phyloP scores from a whole-genome alignment of 2,113 vertebrate genomes.

The Muscicapa adusta region DNA sequence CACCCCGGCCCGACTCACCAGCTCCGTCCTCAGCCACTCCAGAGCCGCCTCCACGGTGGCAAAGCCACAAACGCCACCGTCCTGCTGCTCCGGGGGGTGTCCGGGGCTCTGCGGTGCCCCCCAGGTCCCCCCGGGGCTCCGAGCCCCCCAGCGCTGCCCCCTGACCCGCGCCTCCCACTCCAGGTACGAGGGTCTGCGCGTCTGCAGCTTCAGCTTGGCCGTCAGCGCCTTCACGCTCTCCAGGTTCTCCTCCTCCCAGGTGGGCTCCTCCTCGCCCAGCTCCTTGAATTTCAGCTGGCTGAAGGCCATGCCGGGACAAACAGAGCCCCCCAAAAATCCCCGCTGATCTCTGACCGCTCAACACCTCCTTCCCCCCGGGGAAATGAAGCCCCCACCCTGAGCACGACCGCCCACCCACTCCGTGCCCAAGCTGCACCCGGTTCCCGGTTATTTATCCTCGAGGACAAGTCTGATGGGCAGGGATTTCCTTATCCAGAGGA shows the following conservation, averaged over 20 bases:
- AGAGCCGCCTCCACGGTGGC: slow-evolving; percentile 81
- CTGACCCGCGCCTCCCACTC: slow-evolving; percentile 87
- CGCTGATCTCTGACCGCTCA: rapidly evolving
- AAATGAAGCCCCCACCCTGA: rapidly evolving
- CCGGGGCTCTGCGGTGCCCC: slow-evolving; percentile 17
- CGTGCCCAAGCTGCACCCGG: background rate
- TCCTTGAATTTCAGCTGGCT: slow-evolving; percentile 77
- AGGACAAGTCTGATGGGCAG: slow-evolving; percentile 24
- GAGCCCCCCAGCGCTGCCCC: slow-evolving; percentile 75
- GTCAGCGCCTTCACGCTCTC: slow-evolving; percentile 87
- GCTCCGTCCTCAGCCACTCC: slow-evolving; percentile 85
- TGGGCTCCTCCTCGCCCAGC: slow-evolving; percentile 74
- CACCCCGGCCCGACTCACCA: slow-evolving; percentile 76
- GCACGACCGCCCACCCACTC: rapidly evolving
- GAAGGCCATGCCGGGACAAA: slow-evolving; percentile 32
- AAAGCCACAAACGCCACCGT: slow-evolving; percentile 80
- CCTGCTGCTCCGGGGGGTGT: rapidly evolving
- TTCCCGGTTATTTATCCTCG: background rate
- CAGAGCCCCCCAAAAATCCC: rapidly evolving
- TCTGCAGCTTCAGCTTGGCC: slow-evolving; percentile 89
- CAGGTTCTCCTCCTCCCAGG: slow-evolving; percentile 76
- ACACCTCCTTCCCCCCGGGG: rapidly evolving
- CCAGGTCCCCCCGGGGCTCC: background rate
- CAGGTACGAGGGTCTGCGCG: slow-evolving; percentile 86
- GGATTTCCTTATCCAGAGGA: slow-evolving; percentile 24